Evolutionary conservation across 2,113 vertebrate genomes (phyloP).

Genomic region (Gadus macrocephalus): DNA sequence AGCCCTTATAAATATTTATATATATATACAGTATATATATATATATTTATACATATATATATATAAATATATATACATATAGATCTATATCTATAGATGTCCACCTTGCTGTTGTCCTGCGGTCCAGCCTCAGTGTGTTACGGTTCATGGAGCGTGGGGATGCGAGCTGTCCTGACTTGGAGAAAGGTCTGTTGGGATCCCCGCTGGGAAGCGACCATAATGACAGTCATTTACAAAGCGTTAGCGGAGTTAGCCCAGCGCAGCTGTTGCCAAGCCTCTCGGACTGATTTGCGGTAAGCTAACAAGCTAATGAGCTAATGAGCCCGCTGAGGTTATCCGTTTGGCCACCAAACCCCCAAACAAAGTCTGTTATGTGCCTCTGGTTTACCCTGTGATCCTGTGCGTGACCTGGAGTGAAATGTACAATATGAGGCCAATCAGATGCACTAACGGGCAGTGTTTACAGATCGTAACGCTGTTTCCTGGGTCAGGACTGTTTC

Average conservation of each 20-base stretch:
- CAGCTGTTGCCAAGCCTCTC: slow-evolving; percentile 17
- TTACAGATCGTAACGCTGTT: slow-evolving; percentile 34
- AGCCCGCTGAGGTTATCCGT: slow-evolving; percentile 56
- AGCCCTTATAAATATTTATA: too few species aligned
- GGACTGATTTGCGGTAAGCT: slow-evolving; percentile 38
- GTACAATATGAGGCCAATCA: slow-evolving; percentile 14
- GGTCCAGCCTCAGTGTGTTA: too few species aligned
- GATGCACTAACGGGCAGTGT: slow-evolving; percentile 30
- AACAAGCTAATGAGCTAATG: slow-evolving; percentile 59
- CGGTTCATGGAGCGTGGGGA: background rate
- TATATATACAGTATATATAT: too few species aligned
- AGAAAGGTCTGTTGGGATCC: slow-evolving; percentile 5
- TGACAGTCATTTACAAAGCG: slow-evolving; percentile 49
- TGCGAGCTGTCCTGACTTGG: background rate
- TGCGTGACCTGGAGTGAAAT: slow-evolving; percentile 9
- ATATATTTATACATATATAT: too few species aligned
- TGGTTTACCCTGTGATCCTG: slow-evolving; percentile 9
- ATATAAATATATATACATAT: too few species aligned
- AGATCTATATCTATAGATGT: too few species aligned
- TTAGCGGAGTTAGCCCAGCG: slow-evolving; percentile 38
- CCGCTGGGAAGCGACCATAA: slow-evolving; percentile 35
- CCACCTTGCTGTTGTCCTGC: too few species aligned
- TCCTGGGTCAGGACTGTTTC: slow-evolving; percentile 15
- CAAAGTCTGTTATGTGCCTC: slow-evolving; percentile 21
- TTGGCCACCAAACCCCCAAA: slow-evolving; percentile 35